Percentiles rank a stretch among this genome's conserved stretches.
These are phyloP conservation scores for Pocillopora damicornis DNA, from an alignment of 64 coral and sea anemone species.

Conservation along the genomic window DNA sequence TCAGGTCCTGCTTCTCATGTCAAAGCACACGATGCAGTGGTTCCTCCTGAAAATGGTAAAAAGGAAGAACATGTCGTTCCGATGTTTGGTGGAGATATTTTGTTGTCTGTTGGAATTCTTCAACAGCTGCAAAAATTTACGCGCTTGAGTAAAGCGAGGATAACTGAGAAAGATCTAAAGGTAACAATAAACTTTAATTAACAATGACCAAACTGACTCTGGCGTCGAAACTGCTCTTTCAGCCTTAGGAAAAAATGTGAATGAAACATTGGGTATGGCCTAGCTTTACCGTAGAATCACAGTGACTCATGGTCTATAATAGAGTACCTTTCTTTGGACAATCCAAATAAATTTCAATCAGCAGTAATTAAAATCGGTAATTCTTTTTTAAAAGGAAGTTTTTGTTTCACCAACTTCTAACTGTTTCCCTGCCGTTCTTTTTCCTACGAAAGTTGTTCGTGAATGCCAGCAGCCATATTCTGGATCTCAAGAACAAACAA, in stretches of 20 bases:
- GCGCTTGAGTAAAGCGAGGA: background rate
- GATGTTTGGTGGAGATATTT: conserved; percentile 61
- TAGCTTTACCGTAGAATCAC: no score
- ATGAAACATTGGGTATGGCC: no score
- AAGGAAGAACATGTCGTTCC: conserved; percentile 38
- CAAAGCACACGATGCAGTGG: background rate
- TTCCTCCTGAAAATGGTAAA: background rate
- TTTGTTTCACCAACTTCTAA: background rate
- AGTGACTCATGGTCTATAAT: no score
- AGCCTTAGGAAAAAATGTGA: background rate
- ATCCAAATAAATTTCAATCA: no score
- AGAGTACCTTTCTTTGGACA: no score
- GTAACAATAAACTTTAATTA: background rate
- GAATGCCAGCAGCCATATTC: conserved; percentile 46
- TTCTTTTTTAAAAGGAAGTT: no score
- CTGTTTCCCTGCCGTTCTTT: background rate
- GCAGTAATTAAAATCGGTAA: no score
- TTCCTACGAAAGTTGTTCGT: background rate
- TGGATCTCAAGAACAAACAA: conserved; percentile 55
- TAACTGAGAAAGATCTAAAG: conserved; percentile 24
- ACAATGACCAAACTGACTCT: no score
- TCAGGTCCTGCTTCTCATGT: background rate
- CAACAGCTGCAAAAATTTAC: conserved; percentile 9
- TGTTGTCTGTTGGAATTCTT: conserved; percentile 32
- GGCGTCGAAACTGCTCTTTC: background rate